A percentile compares a stretch with the other conserved stretches of the same genome.
These are phyloP conservation scores for Pyrrhopygopsis socrates DNA, from an alignment of 2,888 invertebrate species.

Conservation along the genomic window DNA sequence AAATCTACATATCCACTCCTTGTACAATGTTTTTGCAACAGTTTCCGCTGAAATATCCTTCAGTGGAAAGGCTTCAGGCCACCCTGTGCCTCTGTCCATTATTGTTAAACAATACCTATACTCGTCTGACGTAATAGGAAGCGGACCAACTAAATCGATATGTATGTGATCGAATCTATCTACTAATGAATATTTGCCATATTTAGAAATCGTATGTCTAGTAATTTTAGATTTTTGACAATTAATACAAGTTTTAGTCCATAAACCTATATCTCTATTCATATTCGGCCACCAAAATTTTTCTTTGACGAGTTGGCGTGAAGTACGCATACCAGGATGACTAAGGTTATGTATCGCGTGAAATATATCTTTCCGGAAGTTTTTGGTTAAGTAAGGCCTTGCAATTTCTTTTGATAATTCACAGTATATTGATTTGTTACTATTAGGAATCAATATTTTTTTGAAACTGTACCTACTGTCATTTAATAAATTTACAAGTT, in stretches of 20 bases:
- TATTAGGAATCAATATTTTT: neutral
- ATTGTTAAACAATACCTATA: conserved; percentile 71
- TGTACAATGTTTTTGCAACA: conserved; percentile 78
- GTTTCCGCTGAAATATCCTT: conserved; percentile 76
- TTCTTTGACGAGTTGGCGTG: conserved; percentile 12
- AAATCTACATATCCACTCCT: conserved; percentile 50
- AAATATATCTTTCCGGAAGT: conserved; percentile 22
- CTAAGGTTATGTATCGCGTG: conserved; percentile 38
- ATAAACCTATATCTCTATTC: conserved; percentile 31
- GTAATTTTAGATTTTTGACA: conserved; percentile 45
- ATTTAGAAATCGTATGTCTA: conserved; percentile 45
- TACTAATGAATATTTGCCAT: neutral
- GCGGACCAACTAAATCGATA: conserved; percentile 64
- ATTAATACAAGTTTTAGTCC: conserved; percentile 31
- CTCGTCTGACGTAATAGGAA: conserved; percentile 53
- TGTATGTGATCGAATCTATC: conserved; percentile 74
- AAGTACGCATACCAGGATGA: conserved; percentile 33
- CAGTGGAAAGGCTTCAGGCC: conserved; percentile 76
- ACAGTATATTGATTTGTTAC: neutral
- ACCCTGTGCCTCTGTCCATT: conserved; percentile 68
- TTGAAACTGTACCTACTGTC: neutral
- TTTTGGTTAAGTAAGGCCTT: conserved; percentile 16
- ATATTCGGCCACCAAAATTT: conserved; percentile 24
- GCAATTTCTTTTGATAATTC: neutral
- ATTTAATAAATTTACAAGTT: neutral